Evolutionary conservation across 2,888 invertebrate species (phyloP).

Genomic region (Cenopis cana): DNA sequence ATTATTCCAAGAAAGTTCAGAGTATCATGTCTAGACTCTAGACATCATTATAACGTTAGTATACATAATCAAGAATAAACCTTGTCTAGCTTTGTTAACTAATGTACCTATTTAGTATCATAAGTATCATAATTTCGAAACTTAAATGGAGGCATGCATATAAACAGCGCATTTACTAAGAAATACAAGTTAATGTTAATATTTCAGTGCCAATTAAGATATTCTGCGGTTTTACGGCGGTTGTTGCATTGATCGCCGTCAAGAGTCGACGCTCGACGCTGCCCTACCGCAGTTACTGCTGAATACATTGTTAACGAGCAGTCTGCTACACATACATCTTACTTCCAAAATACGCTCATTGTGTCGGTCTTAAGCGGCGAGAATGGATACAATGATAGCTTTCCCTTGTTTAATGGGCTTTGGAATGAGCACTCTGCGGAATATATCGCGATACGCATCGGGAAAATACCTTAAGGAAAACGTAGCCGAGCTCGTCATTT

Average conservation of each 20-base stretch:
- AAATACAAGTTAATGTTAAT: slow-evolving; percentile 15
- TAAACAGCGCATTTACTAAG: slow-evolving; percentile 13
- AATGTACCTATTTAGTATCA: neutral
- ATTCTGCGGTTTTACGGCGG: slow-evolving; percentile 14
- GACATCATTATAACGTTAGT: slow-evolving; percentile 1
- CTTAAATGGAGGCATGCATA: slow-evolving; percentile 6
- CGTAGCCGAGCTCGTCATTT: slow-evolving; percentile 23
- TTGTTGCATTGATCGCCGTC: slow-evolving; percentile 11
- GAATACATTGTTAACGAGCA: slow-evolving; percentile 38
- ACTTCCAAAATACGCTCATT: slow-evolving; percentile 56
- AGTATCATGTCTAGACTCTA: slow-evolving; percentile 6
- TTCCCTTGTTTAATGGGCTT: slow-evolving; percentile 62
- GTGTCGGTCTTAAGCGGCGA: slow-evolving; percentile 56
- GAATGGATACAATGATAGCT: slow-evolving; percentile 64
- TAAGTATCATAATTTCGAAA: neutral
- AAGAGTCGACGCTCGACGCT: neutral
- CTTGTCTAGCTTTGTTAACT: neutral
- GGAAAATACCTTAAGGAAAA: slow-evolving; percentile 44
- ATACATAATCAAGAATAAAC: neutral
- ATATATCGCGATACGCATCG: slow-evolving; percentile 56
- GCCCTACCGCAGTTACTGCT: neutral
- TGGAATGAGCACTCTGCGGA: slow-evolving; percentile 59
- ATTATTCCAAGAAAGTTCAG: neutral
- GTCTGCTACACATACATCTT: slow-evolving; percentile 50
- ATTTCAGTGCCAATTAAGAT: slow-evolving; percentile 24